Conservation (phyloP, 2,113 vertebrate species). For the Caracal caracal region DNA sequence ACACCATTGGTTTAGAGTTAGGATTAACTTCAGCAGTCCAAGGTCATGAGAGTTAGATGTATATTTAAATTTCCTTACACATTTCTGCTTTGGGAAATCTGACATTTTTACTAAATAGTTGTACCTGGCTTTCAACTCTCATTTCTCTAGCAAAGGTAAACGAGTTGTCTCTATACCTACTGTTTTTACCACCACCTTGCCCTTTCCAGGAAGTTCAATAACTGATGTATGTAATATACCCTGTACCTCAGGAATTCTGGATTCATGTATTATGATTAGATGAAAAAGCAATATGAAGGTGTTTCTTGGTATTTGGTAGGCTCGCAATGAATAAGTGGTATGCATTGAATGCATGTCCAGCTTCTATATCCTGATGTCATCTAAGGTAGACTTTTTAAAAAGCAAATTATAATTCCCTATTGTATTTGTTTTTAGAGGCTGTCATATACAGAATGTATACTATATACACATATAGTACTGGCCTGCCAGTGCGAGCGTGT, state of each 20-base stretch:
- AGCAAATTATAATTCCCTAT: not conserved
- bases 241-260: not conserved
- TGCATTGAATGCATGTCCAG: not conserved
- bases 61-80: not conserved
- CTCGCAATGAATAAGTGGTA: not conserved
- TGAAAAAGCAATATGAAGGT: not conserved
- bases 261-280: not conserved
- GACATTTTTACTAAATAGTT: not conserved
- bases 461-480: not conserved
- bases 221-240: not conserved
- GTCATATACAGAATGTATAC: not conserved
- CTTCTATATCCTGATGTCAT: not conserved
- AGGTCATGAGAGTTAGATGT: not conserved
- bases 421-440: not conserved
- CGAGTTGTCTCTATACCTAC: not conserved
- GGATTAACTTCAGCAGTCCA: not conserved
- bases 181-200: not conserved
- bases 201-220: not conserved
- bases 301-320: not conserved
- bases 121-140: not conserved
- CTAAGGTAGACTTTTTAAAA: not conserved
- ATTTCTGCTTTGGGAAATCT: constrained; percentile 23
- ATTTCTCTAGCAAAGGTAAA: not conserved
- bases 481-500: not conserved
- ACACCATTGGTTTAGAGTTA: not conserved